phyloP scores from a whole-genome alignment of 1,140 invertebrate species.

The Ceratina australensis region DNA sequence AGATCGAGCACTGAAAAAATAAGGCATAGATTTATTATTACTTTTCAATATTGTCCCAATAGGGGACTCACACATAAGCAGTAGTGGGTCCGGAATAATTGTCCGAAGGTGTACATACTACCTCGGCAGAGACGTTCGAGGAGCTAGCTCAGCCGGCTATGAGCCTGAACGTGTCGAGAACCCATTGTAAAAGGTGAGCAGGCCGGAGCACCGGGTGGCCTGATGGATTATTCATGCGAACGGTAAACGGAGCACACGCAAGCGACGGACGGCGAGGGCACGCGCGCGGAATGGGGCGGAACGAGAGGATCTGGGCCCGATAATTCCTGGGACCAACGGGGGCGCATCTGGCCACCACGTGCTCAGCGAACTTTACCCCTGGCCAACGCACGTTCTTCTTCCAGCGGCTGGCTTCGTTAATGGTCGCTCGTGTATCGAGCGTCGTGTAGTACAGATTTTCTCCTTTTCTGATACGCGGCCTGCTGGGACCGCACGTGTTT shows the following conservation, averaged over 20 bases:
- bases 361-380: conserved; percentile 21
- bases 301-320: neutral
- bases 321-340: conserved; percentile 44
- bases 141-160: neutral
- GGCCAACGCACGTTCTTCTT: conserved; percentile 7
- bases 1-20: too few species aligned
- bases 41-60: too few species aligned
- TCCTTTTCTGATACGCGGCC: conserved; percentile 6
- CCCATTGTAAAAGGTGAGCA: conserved; percentile 32
- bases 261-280: conserved; percentile 9
- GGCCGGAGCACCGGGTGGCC: conserved; percentile 36
- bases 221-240: conserved; percentile 50
- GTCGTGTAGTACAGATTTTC: neutral
- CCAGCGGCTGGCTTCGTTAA: conserved; percentile 31
- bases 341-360: conserved; percentile 56
- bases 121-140: neutral
- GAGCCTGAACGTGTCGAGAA: neutral
- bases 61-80: too few species aligned
- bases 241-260: conserved; percentile 24
- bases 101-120: too few species aligned
- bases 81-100: too few species aligned
- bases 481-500: conserved; percentile 29
- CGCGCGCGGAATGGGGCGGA: conserved; percentile 9
- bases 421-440: conserved; percentile 3
- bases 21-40: too few species aligned